Evolutionary conservation across 2,797 vertebrate genomes (phyloP).

Genomic region (Eulemur mongoz): DNA sequence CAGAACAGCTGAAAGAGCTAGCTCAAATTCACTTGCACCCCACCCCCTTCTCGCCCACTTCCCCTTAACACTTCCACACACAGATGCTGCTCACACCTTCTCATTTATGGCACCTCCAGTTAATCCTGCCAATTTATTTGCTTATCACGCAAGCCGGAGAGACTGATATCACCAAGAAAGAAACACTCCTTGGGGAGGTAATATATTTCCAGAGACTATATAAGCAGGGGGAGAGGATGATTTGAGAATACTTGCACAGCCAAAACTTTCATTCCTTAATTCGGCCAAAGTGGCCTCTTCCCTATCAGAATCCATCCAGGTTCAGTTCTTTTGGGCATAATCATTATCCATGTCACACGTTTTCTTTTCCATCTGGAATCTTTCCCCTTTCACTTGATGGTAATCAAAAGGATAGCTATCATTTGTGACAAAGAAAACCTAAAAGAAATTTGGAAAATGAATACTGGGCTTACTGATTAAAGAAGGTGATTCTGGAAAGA

Average conservation of each 20-base stretch:
- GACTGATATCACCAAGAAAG: background rate
- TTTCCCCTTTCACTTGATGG: background rate
- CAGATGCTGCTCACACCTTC: conserved; percentile 37
- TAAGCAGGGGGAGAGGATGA: background rate
- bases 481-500: background rate
- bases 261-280: background rate
- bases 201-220: background rate
- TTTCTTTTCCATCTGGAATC: background rate
- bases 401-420: background rate
- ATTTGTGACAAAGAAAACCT: background rate
- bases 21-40: background rate
- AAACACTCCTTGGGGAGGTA: background rate
- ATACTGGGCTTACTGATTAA: background rate
- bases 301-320: background rate
- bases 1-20: background rate
- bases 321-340: background rate
- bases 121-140: conserved; percentile 38
- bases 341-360: background rate
- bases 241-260: background rate
- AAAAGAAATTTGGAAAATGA: background rate
- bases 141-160: background rate
- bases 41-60: background rate
- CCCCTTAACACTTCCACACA: background rate
- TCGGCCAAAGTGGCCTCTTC: background rate
- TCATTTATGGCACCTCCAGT: background rate